Percentiles rank a stretch among this genome's conserved stretches.
These are phyloP conservation scores for Caenorhabditis zanzibari DNA, from an alignment of 2,888 invertebrate species.

Conservation along the genomic window DNA sequence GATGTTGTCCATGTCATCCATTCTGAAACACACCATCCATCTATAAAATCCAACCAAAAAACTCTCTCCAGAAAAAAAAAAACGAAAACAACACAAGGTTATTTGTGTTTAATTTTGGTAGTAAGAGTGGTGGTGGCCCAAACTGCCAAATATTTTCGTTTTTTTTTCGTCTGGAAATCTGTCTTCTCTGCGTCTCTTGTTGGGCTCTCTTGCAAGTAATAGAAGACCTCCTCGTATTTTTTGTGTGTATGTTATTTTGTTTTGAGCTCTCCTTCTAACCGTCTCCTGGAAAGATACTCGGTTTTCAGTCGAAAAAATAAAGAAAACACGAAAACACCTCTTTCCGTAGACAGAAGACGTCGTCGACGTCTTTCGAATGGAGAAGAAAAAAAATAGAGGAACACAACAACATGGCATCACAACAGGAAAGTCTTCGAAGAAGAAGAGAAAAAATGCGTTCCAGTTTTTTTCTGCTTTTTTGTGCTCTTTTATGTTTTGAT, in stretches of 20 bases:
- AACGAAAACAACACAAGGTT: constrained; percentile 48
- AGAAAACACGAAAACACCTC: constrained; percentile 46
- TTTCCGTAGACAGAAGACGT: constrained; percentile 30
- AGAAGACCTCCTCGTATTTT: constrained; percentile 4
- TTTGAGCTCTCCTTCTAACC: constrained; percentile 14
- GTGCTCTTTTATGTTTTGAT: neutral
- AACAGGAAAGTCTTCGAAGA: constrained; percentile 25
- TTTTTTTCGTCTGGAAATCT: constrained; percentile 2
- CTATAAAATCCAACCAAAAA: neutral
- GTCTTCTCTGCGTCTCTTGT: constrained; percentile 43
- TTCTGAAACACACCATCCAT: constrained; percentile 13
- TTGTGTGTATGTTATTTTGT: constrained; percentile 58
- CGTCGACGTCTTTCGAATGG: neutral
- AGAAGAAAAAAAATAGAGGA: neutral
- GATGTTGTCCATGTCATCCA: constrained; percentile 14
- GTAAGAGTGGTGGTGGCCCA: constrained; percentile 36
- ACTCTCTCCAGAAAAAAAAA: constrained; percentile 27
- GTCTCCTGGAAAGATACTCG: constrained; percentile 8
- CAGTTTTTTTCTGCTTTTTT: neutral
- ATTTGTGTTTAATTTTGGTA: constrained; percentile 50
- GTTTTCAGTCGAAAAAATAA: constrained; percentile 3
- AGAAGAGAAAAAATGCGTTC: neutral
- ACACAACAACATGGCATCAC: constrained; percentile 48
- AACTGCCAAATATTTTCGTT: constrained; percentile 46
- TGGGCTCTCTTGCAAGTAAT: constrained; percentile 7